Conservation (phyloP, 1,140 invertebrate species). For the Polypedilum vanderplanki region DNA sequence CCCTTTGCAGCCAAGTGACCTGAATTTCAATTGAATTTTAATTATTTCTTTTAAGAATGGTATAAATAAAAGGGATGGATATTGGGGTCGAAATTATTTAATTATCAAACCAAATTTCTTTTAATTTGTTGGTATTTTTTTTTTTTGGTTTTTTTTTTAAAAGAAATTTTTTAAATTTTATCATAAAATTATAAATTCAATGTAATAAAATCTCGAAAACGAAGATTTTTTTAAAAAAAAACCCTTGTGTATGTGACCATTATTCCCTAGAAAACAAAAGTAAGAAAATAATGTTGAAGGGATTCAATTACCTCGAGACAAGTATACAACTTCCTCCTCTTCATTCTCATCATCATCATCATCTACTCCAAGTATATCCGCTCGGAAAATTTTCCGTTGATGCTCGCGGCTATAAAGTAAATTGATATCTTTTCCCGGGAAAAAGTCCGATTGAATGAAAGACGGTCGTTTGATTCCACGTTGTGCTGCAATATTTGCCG, state of each 20-base stretch:
- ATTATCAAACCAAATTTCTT: too few species aligned
- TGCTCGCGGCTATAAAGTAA: constrained; percentile 8
- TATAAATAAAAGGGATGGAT: neutral
- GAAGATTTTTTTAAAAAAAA: too few species aligned
- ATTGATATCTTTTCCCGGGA: constrained; percentile 31
- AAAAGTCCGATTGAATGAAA: constrained; percentile 41
- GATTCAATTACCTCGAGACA: neutral
- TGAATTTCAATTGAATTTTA: constrained; percentile 33
- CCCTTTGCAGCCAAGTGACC: constrained; percentile 62
- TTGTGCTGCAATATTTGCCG: constrained; percentile 41
- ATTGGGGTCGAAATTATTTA: too few species aligned
- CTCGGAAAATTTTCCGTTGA: neutral
- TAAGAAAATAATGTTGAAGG: too few species aligned
- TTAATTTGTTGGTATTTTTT: too few species aligned
- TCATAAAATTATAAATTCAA: too few species aligned
- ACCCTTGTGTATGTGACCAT: too few species aligned
- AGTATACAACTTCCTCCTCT: neutral
- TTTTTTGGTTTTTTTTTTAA: too few species aligned
- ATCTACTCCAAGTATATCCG: neutral
- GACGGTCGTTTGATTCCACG: constrained; percentile 39
- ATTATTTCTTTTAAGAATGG: too few species aligned
- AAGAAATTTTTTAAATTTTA: too few species aligned
- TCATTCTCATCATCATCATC: neutral
- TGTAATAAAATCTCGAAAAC: too few species aligned
- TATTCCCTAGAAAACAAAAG: too few species aligned